Conservation (phyloP, 2,888 invertebrate species). For the Tridacna gigas region DNA sequence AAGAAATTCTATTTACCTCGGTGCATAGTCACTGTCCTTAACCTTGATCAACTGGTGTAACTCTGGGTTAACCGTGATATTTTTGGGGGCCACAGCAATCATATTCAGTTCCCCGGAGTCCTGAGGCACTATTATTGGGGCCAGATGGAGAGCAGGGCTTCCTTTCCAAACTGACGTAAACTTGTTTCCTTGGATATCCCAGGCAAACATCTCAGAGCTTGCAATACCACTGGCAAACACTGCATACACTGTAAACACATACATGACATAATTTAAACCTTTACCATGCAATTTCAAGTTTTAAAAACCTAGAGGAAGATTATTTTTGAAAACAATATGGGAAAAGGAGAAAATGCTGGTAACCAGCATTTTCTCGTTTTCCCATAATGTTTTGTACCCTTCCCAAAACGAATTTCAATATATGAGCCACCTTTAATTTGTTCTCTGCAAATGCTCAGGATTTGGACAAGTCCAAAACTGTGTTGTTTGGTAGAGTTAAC, state of each 20-base stretch:
- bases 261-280: neutral
- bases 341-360: too few species aligned
- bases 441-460: too few species aligned
- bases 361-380: too few species aligned
- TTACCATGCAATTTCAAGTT: too few species aligned
- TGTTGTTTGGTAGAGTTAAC: too few species aligned
- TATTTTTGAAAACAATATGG: too few species aligned
- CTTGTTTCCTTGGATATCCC: constrained; percentile 72
- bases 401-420: too few species aligned
- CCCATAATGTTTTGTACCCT: too few species aligned
- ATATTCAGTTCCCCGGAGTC: constrained; percentile 67
- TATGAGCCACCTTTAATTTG: too few species aligned
- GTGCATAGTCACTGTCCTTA: constrained; percentile 80
- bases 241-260: constrained; percentile 72
- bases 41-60: constrained; percentile 75
- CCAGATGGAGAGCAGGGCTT: constrained; percentile 67
- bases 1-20: constrained; percentile 69
- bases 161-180: constrained; percentile 78
- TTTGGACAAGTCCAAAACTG: too few species aligned
- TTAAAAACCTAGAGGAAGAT: too few species aligned
- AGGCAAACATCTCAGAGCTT: constrained; percentile 76
- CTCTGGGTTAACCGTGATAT: constrained; percentile 60
- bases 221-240: constrained; percentile 75
- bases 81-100: constrained; percentile 69
- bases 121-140: constrained; percentile 76